Percentiles rank a stretch among this genome's conserved stretches.
phyloP scores from a whole-genome alignment of 2,113 vertebrate species.

The Lates calcarifer region DNA sequence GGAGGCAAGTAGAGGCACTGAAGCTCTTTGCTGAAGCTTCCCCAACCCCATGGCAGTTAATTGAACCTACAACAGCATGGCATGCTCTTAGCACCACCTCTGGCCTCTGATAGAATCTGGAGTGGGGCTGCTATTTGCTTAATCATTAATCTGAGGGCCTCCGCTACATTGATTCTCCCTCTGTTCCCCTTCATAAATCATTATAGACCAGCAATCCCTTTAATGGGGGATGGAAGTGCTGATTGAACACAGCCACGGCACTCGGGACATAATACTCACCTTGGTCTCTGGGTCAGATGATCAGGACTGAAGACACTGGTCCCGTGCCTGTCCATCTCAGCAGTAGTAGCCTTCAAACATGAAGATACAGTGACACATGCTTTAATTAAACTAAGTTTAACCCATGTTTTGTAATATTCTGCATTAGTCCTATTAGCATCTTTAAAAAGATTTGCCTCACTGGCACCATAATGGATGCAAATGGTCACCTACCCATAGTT shows the following conservation, averaged over 20 bases:
- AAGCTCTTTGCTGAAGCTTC: conserved; percentile 20
- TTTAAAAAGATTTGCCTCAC: conserved; percentile 32
- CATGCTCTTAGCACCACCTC: conserved; percentile 43
- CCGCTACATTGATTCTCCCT: conserved; percentile 71
- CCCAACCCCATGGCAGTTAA: conserved; percentile 36
- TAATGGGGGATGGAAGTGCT: conserved; percentile 69
- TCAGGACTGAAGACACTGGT: conserved; percentile 18
- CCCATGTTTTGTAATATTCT: background rate
- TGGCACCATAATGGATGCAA: conserved; percentile 56
- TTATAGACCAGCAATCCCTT: conserved; percentile 63
- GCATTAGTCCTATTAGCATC: conserved; percentile 9
- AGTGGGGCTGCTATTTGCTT: conserved; percentile 68
- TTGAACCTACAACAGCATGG: conserved; percentile 42
- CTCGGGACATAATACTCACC: conserved; percentile 40
- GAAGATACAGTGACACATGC: background rate
- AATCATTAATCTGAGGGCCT: conserved; percentile 76
- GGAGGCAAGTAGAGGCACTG: background rate
- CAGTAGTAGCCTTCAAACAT: background rate
- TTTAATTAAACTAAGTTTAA: conserved; percentile 1
- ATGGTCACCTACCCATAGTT: conserved; percentile 50
- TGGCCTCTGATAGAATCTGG: conserved; percentile 49
- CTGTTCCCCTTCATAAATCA: conserved; percentile 76
- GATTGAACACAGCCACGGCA: conserved; percentile 61
- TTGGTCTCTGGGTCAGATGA: conserved; percentile 40
- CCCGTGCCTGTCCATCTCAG: conserved; percentile 8